Percentiles rank a stretch among this genome's conserved stretches.
phyloP scores from a whole-genome alignment of 2,113 vertebrate genomes.

The Phaethornis superciliosus region DNA sequence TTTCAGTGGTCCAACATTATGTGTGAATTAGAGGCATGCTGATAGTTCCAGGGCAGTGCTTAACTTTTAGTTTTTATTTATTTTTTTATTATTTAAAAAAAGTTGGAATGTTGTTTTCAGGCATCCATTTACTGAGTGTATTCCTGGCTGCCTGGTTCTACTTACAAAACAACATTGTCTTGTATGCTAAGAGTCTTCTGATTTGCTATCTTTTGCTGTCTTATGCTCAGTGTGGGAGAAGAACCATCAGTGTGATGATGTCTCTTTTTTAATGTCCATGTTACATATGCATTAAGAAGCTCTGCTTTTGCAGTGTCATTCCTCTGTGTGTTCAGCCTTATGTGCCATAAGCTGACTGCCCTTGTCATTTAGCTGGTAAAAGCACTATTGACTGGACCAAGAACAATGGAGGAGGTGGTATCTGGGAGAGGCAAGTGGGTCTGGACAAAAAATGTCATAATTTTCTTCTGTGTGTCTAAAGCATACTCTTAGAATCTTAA shows the following conservation, averaged over 20 bases:
- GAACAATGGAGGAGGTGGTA: background rate
- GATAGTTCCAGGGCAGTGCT: conserved; percentile 6
- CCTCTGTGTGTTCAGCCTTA: conserved; percentile 6
- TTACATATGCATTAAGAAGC: background rate
- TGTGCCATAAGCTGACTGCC: background rate
- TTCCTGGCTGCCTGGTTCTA: conserved; percentile 14
- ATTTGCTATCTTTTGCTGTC: background rate
- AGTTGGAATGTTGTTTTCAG: conserved; percentile 4
- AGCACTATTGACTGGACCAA: background rate
- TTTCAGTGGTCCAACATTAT: background rate
- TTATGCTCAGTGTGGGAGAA: background rate
- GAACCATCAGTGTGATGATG: background rate
- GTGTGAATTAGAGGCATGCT: background rate
- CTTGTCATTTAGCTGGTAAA: background rate
- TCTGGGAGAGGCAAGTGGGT: background rate
- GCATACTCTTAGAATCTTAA: background rate
- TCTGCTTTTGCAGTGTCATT: conserved; percentile 42
- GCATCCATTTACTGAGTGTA: conserved; percentile 48
- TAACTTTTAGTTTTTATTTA: background rate
- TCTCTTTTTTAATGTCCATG: background rate
- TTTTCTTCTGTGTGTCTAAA: background rate
- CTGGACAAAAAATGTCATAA: background rate
- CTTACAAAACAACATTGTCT: background rate
- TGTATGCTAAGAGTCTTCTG: conserved; percentile 30
- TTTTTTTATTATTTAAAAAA: background rate